A percentile compares a stretch with the other conserved stretches of the same genome.
Conservation (phyloP, 2,797 vertebrate species). For the Premnoplex brunnescens region DNA sequence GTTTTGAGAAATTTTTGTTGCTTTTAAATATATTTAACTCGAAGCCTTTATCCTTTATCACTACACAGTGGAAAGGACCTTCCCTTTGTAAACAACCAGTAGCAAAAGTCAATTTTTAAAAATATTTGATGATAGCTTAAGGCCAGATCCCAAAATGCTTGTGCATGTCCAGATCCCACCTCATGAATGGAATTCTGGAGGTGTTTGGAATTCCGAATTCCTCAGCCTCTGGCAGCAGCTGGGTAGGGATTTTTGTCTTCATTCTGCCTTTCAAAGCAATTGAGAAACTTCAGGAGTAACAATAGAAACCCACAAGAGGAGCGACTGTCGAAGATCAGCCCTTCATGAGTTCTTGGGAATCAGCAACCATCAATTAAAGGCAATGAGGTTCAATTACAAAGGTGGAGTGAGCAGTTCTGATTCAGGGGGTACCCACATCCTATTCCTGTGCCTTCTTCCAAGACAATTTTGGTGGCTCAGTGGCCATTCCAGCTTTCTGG, state of each 20-base stretch:
- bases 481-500: not conserved
- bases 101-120: not conserved
- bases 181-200: not conserved
- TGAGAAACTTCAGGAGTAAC: not conserved
- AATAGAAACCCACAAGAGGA: not conserved
- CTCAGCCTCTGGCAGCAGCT: not conserved
- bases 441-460: fast-evolving
- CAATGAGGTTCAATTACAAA: not conserved
- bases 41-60: not conserved
- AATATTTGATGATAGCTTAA: not conserved
- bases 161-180: not conserved
- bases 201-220: not conserved
- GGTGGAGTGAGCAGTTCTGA: not conserved
- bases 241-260: not conserved
- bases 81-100: not conserved
- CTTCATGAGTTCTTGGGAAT: not conserved
- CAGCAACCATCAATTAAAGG: not conserved
- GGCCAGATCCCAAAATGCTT: not conserved
- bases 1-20: not conserved
- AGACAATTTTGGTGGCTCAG: not conserved
- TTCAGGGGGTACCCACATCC: too few relatives aligned
- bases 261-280: fast-evolving
- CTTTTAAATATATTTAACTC: not conserved
- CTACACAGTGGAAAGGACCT: not conserved
- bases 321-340: not conserved